phyloP scores from a whole-genome alignment of 1,140 invertebrate genomes.

The Pseudomyrmex pallidus region DNA sequence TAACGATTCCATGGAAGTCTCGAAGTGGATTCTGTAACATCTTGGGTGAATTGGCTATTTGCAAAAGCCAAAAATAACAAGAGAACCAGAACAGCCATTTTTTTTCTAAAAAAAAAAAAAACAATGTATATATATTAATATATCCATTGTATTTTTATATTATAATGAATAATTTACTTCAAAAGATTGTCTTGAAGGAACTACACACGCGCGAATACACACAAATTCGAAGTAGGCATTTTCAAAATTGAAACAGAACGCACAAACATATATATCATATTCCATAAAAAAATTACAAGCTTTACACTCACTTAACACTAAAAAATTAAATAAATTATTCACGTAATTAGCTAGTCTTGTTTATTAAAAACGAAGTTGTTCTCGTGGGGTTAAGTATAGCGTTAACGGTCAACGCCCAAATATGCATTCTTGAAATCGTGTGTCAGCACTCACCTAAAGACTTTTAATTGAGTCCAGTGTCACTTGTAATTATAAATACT shows the following conservation, averaged over 20 bases:
- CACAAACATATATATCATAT: too few relatives aligned
- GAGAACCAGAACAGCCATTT: constrained; percentile 72
- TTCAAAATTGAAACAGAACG: too few relatives aligned
- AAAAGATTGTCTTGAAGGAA: not conserved
- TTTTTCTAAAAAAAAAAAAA: constrained; percentile 40
- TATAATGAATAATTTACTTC: not conserved
- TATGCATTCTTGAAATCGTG: constrained; percentile 32
- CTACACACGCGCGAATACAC: too few relatives aligned
- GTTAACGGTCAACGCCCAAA: constrained; percentile 50
- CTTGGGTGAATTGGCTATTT: constrained; percentile 66
- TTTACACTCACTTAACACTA: not conserved
- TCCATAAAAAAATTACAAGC: not conserved
- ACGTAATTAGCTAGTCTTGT: too few relatives aligned
- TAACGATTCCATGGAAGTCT: constrained; percentile 74
- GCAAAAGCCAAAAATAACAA: constrained; percentile 65
- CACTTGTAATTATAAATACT: too few relatives aligned
- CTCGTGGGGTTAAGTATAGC: not conserved
- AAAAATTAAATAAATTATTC: not conserved
- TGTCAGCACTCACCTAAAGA: constrained; percentile 34
- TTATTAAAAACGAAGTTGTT: not conserved
- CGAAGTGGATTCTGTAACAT: constrained; percentile 67
- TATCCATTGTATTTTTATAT: constrained; percentile 6
- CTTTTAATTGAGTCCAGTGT: not conserved
- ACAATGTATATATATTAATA: not conserved
- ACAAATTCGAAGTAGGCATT: too few relatives aligned